phyloP scores from a whole-genome alignment of 2,797 vertebrate genomes.

The Jordanella pulchra region DNA sequence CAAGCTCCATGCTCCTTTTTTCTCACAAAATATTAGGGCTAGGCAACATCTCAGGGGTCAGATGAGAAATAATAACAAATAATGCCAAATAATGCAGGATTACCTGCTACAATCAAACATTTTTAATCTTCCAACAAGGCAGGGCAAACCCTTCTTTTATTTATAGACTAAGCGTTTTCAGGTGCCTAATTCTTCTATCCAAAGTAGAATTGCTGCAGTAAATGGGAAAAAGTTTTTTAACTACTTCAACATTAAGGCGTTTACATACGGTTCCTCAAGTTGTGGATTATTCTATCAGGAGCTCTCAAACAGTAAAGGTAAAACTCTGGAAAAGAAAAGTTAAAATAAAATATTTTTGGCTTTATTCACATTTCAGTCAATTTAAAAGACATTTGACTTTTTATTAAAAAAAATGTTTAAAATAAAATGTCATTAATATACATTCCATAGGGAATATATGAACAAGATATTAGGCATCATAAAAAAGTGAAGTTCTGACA shows the following conservation, averaged over 20 bases:
- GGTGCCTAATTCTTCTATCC: background rate
- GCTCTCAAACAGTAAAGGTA: background rate
- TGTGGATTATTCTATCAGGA: background rate
- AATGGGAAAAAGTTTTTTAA: background rate
- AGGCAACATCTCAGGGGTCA: constrained; percentile 44
- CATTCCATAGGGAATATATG: background rate
- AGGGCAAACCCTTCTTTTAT: too few relatives aligned
- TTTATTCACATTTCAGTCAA: background rate
- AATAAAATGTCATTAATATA: background rate
- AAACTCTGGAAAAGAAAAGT: too few relatives aligned
- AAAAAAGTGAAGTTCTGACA: constrained; percentile 3
- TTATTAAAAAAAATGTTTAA: background rate
- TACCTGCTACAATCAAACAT: constrained; percentile 64
- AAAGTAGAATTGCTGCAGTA: background rate
- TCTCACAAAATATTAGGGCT: constrained; percentile 51
- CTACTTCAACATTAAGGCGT: background rate
- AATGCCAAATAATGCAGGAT: constrained; percentile 66
- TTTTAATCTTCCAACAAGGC: constrained; percentile 44
- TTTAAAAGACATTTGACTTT: background rate
- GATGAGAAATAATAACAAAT: constrained; percentile 63
- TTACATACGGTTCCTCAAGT: background rate
- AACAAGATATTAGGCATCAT: background rate
- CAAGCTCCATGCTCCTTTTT: constrained; percentile 51
- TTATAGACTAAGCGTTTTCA: background rate
- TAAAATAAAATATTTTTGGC: background rate